Evolutionary conservation across 2,888 invertebrate species (phyloP).

Genomic region (Galerucella nymphaeae): DNA sequence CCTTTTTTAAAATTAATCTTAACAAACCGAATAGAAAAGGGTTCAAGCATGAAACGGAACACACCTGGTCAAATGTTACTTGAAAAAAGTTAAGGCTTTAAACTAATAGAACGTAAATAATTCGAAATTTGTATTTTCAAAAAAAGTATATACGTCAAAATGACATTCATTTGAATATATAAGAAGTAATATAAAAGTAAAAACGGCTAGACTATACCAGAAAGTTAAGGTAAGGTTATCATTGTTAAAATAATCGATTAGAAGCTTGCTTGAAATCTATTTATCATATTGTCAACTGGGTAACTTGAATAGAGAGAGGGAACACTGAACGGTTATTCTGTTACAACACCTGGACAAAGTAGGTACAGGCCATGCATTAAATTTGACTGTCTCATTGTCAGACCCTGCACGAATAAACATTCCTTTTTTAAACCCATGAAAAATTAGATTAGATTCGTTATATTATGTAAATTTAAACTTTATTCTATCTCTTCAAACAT

Average conservation of each 20-base stretch:
- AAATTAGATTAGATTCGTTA: slow-evolving; percentile 25
- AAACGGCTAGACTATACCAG: slow-evolving; percentile 31
- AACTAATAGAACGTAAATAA: too few relatives aligned
- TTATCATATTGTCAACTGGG: slow-evolving; percentile 60
- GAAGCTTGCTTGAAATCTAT: slow-evolving; percentile 53
- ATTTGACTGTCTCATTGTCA: slow-evolving; percentile 47
- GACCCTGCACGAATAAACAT: slow-evolving; percentile 27
- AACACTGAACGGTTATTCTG: slow-evolving; percentile 58
- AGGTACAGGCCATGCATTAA: slow-evolving; percentile 57
- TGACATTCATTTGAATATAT: not conserved
- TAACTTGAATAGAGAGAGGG: slow-evolving; percentile 54
- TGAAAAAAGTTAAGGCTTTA: too few relatives aligned
- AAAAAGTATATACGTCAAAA: slow-evolving; percentile 1
- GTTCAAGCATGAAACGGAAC: too few relatives aligned
- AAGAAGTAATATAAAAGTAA: not conserved
- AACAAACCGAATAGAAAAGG: too few relatives aligned
- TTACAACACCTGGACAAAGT: slow-evolving; percentile 60
- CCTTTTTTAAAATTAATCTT: too few relatives aligned
- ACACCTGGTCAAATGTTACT: too few relatives aligned
- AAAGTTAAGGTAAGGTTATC: slow-evolving; percentile 49
- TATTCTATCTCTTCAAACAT: slow-evolving; percentile 1
- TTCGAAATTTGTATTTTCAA: not conserved
- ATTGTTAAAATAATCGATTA: slow-evolving; percentile 53
- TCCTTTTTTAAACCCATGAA: slow-evolving; percentile 25
- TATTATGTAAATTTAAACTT: slow-evolving; percentile 19